Evolutionary conservation across 2,888 invertebrate species (phyloP), one percentile per base, ranked within the genome.

Genomic region (Apotomis turbidana): DNA sequence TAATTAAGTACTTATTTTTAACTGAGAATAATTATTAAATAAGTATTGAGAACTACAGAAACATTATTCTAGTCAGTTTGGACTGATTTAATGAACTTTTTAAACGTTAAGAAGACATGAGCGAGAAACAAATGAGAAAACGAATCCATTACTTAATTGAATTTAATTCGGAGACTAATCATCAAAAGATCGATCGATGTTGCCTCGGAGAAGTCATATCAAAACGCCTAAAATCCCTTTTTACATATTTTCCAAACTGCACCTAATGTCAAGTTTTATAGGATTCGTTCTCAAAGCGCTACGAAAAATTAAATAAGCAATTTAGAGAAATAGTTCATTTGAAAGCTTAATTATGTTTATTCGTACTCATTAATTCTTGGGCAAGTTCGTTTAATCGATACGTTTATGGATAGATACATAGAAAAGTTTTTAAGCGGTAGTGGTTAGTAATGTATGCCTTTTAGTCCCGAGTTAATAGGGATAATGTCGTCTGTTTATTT

Each of bases 341-440:
- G 86, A 89, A 87, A 89, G 87, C 87, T 90, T 90, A 90, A 91
- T 91, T 90, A 90, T 90, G 89, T 91, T 90, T 90, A 90, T 90
- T 83, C 78, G 84, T 81, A 85, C 79, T 86, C 90, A 91, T 93
- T 90, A 88, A 88, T 82, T 82, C 80, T 81, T 86, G 79, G 80
- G 87, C 87, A 84, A 89, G 88, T 88, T 87, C 81, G 72, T 82
- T 86, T 88, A 89, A 89, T 88, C 85, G 87, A 83, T 84, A 83
- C 81, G 77, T 83, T 85, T 80, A 78, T 78, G 82, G 83, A 75
- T 71, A 46, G 60, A 71, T 77, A 81, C 80, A 79, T 84, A 84
- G 68, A 80, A 86, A 87, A 86, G 81, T 86, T 86, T 81, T 79
- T 78, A 78, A 76, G 77, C 78, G 74, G 77, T 75, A 75, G 74